Percentiles rank a stretch among this genome's conserved stretches.
These are phyloP conservation scores for Siderastrea siderea DNA, from an alignment of 92 coral and sea anemone species.

Conservation along the genomic window DNA sequence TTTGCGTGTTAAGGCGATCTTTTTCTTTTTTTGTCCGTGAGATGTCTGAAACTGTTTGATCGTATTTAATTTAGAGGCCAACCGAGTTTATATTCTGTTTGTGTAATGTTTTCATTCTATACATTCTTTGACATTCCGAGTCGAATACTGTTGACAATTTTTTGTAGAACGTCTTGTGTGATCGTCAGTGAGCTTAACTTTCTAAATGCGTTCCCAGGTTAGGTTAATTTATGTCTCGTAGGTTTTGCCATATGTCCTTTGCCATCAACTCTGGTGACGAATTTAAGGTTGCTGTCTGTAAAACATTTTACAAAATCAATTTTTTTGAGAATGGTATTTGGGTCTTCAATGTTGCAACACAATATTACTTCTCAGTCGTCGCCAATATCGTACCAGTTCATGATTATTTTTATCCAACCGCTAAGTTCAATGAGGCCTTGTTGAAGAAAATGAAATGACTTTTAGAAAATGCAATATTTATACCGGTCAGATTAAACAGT, in stretches of 20 bases:
- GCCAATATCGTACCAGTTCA: not conserved
- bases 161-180: not conserved
- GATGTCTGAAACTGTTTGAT: not conserved
- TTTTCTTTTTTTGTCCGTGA: not conserved
- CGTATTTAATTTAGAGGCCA: not conserved
- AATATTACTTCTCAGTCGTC: not conserved
- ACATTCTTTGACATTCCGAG: not conserved
- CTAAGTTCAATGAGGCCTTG: not conserved
- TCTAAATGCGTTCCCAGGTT: not conserved
- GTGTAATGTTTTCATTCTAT: not conserved
- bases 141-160: not conserved
- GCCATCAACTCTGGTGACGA: not conserved
- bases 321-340: conserved; percentile 16
- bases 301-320: not conserved
- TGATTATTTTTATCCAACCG: not conserved
- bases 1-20: not conserved
- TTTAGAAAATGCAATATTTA: conserved; percentile 15
- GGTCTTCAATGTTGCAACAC: not conserved
- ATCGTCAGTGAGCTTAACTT: not conserved
- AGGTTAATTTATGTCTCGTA: no score
- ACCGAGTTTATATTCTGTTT: not conserved
- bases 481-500: not conserved
- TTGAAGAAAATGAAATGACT: conserved; percentile 5
- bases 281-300: not conserved
- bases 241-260: not conserved